Base-by-base conservation (phyloP, 1,140 invertebrate species). In the Bathynomus jamesi region DNA sequence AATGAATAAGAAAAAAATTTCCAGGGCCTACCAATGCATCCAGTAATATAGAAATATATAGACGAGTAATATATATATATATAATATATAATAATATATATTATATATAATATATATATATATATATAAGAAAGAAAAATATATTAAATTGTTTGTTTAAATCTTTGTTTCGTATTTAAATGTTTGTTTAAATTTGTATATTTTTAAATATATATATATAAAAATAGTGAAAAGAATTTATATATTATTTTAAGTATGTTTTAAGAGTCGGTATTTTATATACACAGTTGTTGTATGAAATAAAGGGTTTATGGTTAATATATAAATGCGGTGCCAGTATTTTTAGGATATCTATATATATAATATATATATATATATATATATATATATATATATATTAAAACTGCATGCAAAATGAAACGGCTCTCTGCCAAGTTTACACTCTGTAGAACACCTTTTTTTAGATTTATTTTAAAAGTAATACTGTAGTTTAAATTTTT, bases 41-140 rank as follows among this genome's bases (percentile, higher is more conserved):
- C 10, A 46, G 10, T 11, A 46, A 10, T 46, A n/a, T 46, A 46
- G 10, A 46, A n/a, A 46, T 46, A 46, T 46, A 46, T 46, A 46
- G n/a, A 46, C n/a, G 40, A 11, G 40, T 11, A n/a, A n/a, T n/a
- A 62, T 21, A 62, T 62, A 62, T 62, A 62, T 62, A 27, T 21
- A 62, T 31, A n/a, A 63, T 63, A 65, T 67, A 27, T 46, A 53
- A 67, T 61, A 29, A 66, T 69, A 46, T 67, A 46, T 67, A 32
- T 40, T 11, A 67, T 32, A 46, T 46, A 27, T 46, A 65, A 29
- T 10, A 27, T 65, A 28, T 28, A 11, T 29, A 65, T 29, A 25
- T 40, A 46, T 46, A 53, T 46, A 68, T 46, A 46, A n/a, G 28
- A 24, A 68, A 24, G 25, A 46, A 46, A n/a, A 68, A 40, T 24